A percentile compares a stretch with the other conserved stretches of the same genome.
Evolutionary conservation across 2,113 vertebrate genomes (phyloP).

Genomic region (Colossoma macropomum): DNA sequence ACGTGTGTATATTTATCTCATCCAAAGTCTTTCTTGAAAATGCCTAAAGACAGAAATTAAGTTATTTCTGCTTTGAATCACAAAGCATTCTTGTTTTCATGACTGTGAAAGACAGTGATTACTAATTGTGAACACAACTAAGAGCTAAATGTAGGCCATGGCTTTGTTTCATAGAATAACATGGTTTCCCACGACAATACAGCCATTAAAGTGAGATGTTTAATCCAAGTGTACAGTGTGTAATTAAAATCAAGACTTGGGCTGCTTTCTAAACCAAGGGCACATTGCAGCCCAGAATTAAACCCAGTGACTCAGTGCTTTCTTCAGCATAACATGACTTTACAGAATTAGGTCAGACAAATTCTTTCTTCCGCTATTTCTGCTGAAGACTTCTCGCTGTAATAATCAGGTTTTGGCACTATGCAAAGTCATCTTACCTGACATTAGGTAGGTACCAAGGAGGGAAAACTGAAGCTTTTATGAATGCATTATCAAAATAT

Average conservation of each 20-base stretch:
- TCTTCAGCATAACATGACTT: not conserved
- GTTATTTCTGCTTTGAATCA: not conserved
- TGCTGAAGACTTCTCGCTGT: not conserved
- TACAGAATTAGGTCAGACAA: slow-evolving; percentile 24
- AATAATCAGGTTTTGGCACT: not conserved
- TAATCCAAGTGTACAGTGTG: slow-evolving; percentile 3
- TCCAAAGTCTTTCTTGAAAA: not conserved
- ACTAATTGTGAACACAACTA: slow-evolving; percentile 7
- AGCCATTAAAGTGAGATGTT: not conserved
- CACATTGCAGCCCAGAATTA: not conserved
- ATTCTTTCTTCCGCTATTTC: not conserved
- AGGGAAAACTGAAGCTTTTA: not conserved
- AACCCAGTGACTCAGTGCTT: not conserved
- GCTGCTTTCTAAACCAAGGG: not conserved
- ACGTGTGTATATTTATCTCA: not conserved
- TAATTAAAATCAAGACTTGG: not conserved
- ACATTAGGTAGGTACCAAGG: not conserved
- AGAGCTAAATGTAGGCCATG: not conserved
- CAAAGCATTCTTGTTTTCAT: not conserved
- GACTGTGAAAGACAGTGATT: slow-evolving; percentile 6
- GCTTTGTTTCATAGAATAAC: not conserved
- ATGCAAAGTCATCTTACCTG: slow-evolving; percentile 7
- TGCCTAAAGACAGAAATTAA: not conserved
- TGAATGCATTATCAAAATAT: not conserved
- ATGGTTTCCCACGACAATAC: not conserved